phyloP scores from a whole-genome alignment of 2,888 invertebrate species.

The Eupelmus urozonus region DNA sequence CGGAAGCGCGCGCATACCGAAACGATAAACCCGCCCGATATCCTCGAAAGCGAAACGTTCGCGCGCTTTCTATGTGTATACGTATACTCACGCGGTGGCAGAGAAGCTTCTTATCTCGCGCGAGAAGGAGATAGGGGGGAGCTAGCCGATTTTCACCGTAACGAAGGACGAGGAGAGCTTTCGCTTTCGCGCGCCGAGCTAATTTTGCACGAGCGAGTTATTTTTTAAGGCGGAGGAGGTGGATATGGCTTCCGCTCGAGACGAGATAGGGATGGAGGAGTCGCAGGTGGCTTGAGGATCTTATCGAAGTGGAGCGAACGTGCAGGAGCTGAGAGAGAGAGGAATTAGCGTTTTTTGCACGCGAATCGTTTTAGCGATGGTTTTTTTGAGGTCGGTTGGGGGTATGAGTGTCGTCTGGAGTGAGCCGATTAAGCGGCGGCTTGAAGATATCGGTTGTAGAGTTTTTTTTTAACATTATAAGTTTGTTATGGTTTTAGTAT shows the following conservation, averaged over 20 bases:
- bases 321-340: slow-evolving; percentile 27
- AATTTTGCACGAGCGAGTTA: not conserved
- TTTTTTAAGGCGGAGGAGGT: not conserved
- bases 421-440: too few relatives aligned
- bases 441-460: too few relatives aligned
- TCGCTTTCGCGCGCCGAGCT: slow-evolving; percentile 42
- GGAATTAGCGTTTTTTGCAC: too few relatives aligned
- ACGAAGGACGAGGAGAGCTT: slow-evolving; percentile 16
- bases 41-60: slow-evolving; percentile 46
- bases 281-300: slow-evolving; percentile 11
- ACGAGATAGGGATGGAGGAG: not conserved
- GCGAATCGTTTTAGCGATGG: too few relatives aligned
- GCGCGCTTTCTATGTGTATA: slow-evolving; percentile 23
- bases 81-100: not conserved
- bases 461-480: too few relatives aligned
- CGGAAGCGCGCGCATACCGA: not conserved
- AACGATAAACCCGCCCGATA: not conserved
- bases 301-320: slow-evolving; percentile 54
- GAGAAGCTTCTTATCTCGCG: slow-evolving; percentile 10
- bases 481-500: too few relatives aligned
- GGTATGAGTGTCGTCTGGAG: too few relatives aligned
- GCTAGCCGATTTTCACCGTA: slow-evolving; percentile 18
- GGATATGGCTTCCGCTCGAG: slow-evolving; percentile 28
- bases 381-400: too few relatives aligned
- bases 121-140: not conserved